Conservation (phyloP, 2,888 invertebrate genomes). For the Conchocele bisecta region DNA sequence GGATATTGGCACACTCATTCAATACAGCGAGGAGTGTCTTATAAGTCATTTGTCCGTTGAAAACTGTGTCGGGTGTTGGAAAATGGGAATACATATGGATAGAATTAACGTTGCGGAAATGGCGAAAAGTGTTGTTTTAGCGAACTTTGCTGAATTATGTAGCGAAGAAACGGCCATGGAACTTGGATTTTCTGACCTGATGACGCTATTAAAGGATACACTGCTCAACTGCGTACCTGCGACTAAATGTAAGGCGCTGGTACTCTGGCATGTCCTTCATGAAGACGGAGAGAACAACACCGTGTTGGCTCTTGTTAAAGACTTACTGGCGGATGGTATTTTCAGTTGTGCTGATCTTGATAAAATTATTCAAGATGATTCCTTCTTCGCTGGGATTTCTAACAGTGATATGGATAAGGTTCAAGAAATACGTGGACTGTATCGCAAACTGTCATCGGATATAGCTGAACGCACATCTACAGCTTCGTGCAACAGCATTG, state of each 20-base stretch:
- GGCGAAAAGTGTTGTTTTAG: slow-evolving; percentile 33
- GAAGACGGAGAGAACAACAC: not conserved
- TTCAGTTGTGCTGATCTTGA: no score
- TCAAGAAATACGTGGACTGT: no score
- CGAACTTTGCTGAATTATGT: slow-evolving; percentile 34
- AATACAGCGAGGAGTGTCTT: slow-evolving; percentile 41
- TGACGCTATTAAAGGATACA: slow-evolving; percentile 22
- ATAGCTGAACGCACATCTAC: no score
- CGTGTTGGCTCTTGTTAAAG: not conserved
- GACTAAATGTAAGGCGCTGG: slow-evolving; percentile 37
- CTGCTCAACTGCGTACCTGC: slow-evolving; percentile 36
- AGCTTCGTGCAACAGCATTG: no score
- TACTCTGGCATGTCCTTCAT: slow-evolving; percentile 39
- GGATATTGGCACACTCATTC: slow-evolving; percentile 23
- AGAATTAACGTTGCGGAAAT: slow-evolving; percentile 34
- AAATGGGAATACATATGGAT: slow-evolving; percentile 25
- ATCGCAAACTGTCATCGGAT: no score
- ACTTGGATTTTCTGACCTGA: slow-evolving; percentile 7
- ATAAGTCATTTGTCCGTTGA: not conserved
- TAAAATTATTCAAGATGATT: no score
- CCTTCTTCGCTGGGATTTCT: no score
- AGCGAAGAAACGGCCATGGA: slow-evolving; percentile 19
- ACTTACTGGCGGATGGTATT: not conserved
- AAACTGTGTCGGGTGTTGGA: slow-evolving; percentile 46
- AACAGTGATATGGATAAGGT: no score